Evolutionary conservation across 2,797 vertebrate species (phyloP).

Genomic region (Distichodus sexfasciatus): DNA sequence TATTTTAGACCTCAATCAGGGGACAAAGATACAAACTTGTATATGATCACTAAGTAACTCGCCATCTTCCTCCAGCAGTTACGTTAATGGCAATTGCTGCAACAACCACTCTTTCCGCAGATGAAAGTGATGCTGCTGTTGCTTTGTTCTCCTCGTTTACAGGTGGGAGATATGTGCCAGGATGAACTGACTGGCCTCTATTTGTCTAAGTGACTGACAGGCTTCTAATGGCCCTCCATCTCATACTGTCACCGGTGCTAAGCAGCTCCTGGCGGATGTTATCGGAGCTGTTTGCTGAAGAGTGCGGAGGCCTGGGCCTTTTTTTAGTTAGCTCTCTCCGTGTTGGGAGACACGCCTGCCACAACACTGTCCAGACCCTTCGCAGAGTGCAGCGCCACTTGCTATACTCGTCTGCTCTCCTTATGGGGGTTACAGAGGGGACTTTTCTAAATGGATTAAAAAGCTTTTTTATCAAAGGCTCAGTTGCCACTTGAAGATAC

Average conservation of each 20-base stretch:
- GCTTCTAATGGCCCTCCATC: conserved; percentile 68
- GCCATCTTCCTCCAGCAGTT: neutral
- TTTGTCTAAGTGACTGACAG: conserved; percentile 62
- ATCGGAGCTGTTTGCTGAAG: conserved; percentile 71
- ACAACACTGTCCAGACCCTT: conserved; percentile 76
- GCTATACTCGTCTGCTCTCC: conserved; percentile 40
- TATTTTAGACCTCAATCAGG: too few species aligned
- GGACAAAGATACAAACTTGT: too few species aligned
- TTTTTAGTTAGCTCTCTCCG: conserved; percentile 67
- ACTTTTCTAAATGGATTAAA: conserved; percentile 73
- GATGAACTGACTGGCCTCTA: neutral
- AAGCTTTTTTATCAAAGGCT: conserved; percentile 74
- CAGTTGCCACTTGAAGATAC: conserved; percentile 69
- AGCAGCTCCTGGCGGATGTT: conserved; percentile 69
- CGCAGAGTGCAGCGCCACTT: conserved; percentile 61
- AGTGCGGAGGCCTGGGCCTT: conserved; percentile 62
- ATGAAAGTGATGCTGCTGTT: conserved; percentile 20
- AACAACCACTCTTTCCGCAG: neutral
- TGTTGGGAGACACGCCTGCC: conserved; percentile 63
- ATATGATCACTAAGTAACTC: neutral
- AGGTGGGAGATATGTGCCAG: conserved; percentile 19
- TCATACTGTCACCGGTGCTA: conserved; percentile 62
- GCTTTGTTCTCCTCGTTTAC: conserved; percentile 33
- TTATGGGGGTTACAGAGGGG: conserved; percentile 54
- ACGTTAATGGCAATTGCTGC: neutral